A percentile compares a stretch with the other conserved stretches of the same genome.
These are phyloP conservation scores for Rhingia campestris DNA, from an alignment of 2,888 invertebrate genomes.

Conservation along the genomic window DNA sequence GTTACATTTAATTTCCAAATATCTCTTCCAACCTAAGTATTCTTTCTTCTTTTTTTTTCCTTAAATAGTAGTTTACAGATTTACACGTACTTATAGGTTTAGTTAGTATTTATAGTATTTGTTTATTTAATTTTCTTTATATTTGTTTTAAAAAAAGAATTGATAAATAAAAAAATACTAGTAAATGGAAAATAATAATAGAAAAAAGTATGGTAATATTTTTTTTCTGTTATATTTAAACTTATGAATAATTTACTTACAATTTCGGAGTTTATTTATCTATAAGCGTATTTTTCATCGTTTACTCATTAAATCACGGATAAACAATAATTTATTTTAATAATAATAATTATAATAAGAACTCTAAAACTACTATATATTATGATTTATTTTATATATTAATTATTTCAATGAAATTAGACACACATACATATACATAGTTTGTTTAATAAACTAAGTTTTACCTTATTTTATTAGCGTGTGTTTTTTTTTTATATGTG, in stretches of 20 bases:
- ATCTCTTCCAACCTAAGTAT: conserved; percentile 58
- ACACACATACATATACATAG: conserved; percentile 63
- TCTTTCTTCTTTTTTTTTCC: conserved; percentile 42
- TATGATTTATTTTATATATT: conserved; percentile 23
- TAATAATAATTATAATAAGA: conserved; percentile 56
- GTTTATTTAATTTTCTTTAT: conserved; percentile 55
- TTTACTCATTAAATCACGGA: conserved; percentile 75
- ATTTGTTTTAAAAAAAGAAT: conserved; percentile 42
- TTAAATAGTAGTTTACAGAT: conserved; percentile 74
- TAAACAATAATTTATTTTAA: conserved; percentile 66
- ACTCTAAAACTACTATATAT: conserved; percentile 61
- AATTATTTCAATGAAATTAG: conserved; percentile 59
- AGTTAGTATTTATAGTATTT: conserved; percentile 70
- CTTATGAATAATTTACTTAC: conserved; percentile 72
- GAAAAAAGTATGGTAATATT: not conserved
- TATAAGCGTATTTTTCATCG: conserved; percentile 78
- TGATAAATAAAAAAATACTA: conserved; percentile 22
- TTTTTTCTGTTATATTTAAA: conserved; percentile 57
- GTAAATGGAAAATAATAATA: conserved; percentile 35
- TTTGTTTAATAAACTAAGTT: conserved; percentile 47
- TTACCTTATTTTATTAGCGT: conserved; percentile 28
- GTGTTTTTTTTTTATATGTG: conserved; percentile 34
- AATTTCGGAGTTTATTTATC: conserved; percentile 75
- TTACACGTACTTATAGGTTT: conserved; percentile 71
- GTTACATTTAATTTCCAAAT: conserved; percentile 73